Base-by-base conservation (phyloP, 1,140 invertebrate species). In the Hylaeus volcanicus region DNA sequence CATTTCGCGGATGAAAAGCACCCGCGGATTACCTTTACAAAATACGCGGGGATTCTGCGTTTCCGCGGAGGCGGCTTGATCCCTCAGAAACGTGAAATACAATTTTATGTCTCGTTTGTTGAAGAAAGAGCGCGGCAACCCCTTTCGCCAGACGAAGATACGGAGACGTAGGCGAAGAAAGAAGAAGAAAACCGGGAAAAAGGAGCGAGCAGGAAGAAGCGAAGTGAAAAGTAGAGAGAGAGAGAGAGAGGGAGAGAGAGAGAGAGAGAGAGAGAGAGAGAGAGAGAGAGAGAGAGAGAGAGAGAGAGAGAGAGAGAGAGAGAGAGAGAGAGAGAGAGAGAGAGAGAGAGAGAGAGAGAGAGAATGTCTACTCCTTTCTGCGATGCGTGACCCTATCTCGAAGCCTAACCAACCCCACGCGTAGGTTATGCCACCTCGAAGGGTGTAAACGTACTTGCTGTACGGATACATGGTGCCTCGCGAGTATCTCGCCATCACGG, bases 1-100 rank as follows among this genome's bases (percentile, higher is more conserved):
- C 86, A 85, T 88, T 85, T 61, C 73, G 37, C 61, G 81, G 75
- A 84, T 88, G 86, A 86, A 88, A 88, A 84, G 82, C 82, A 8
- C 48, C 81, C 76, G 56, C 64, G 86, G 85, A 83, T 87, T 87
- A 89, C 81, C 79, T 87, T 82, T 75, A 79, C 85, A 78, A 86
- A 88, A 88, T 84, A 84, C 79, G 60, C 63, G 61, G 43, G 70
- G 79, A 82, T 82, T 66, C 73, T 58, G 68, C 66, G 69, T 73
- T 64, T 69, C 55, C 71, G 69, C 51, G 60, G 43, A 66, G 81
- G 66, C 56, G 66, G 55, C 61, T 74, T 70, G 82, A 84, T 85
- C 78, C 79, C 70, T 26, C 70, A 74, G 56, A 61, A 58, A 66
- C 78, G 64, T 64, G 72, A 55, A 77, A 83, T 78, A 88, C 83